These are phyloP conservation scores for Phasianus colchicus DNA, from an alignment of 2,113 vertebrate species.

Conservation along the genomic window DNA sequence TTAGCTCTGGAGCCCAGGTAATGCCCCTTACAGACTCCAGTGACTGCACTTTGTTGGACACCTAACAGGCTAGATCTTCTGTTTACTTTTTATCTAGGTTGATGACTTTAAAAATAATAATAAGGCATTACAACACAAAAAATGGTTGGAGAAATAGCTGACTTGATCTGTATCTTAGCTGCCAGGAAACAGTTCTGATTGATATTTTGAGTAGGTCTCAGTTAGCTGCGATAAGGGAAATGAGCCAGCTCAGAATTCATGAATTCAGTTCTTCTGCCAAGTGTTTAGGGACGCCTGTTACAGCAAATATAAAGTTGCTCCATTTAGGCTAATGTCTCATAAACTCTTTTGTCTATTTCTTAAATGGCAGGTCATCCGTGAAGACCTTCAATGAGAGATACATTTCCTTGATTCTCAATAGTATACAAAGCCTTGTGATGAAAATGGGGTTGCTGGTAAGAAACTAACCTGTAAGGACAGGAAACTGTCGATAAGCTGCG, in stretches of 20 bases:
- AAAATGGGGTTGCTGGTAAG: neutral
- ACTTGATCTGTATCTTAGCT: neutral
- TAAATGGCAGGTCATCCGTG: neutral
- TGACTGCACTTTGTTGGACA: neutral
- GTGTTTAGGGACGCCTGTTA: neutral
- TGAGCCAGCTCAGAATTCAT: neutral
- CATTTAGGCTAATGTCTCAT: neutral
- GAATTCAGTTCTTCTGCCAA: neutral
- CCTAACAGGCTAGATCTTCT: neutral
- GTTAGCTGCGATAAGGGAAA: neutral
- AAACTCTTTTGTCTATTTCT: neutral
- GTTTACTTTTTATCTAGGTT: neutral
- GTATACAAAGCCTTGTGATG: neutral
- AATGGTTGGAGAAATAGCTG: neutral
- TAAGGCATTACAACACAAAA: neutral
- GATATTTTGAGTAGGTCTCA: neutral
- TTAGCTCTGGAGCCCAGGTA: neutral
- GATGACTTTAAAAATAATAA: neutral
- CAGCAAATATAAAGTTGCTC: neutral
- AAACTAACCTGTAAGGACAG: constrained; percentile 81
- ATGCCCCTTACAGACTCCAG: neutral
- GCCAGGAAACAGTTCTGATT: neutral
- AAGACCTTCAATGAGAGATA: neutral
- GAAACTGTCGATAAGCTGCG: constrained; percentile 87
- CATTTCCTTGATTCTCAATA: neutral